Conservation (phyloP, 2,113 vertebrate species). For the Sinocyclocheilus grahami region DNA sequence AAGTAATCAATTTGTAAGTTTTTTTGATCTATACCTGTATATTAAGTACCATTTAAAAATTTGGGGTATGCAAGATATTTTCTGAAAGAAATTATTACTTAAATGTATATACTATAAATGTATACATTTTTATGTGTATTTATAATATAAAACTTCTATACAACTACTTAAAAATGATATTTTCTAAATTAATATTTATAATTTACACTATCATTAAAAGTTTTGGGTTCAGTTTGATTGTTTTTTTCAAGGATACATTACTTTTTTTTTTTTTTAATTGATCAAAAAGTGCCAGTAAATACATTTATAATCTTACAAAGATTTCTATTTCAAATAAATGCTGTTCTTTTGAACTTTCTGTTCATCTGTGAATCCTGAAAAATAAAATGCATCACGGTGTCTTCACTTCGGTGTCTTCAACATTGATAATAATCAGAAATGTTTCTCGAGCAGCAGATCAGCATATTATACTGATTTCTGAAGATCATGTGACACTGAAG, state of each 20-base stretch:
- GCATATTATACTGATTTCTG: not conserved
- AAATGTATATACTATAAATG: no score
- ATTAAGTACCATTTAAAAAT: no score
- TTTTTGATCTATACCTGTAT: not conserved
- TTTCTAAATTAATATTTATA: no score
- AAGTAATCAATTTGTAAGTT: not conserved
- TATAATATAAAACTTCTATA: no score
- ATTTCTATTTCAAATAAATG: not conserved
- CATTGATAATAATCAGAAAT: not conserved
- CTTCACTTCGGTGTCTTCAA: no score
- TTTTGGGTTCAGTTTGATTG: no score
- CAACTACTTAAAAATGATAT: no score
- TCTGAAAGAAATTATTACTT: no score
- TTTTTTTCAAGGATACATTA: not conserved
- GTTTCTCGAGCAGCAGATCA: not conserved
- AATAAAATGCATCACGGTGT: not conserved
- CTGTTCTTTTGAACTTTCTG: not conserved
- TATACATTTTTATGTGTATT: no score
- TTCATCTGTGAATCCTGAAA: not conserved
- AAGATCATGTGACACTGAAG: constrained; percentile 12
- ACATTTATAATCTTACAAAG: not conserved
- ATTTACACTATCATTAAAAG: no score
- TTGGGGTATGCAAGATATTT: no score
- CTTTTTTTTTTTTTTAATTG: not conserved
- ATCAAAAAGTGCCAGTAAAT: not conserved